Conservation (phyloP, 1,140 invertebrate genomes). For the Cecropterus lyciades region DNA sequence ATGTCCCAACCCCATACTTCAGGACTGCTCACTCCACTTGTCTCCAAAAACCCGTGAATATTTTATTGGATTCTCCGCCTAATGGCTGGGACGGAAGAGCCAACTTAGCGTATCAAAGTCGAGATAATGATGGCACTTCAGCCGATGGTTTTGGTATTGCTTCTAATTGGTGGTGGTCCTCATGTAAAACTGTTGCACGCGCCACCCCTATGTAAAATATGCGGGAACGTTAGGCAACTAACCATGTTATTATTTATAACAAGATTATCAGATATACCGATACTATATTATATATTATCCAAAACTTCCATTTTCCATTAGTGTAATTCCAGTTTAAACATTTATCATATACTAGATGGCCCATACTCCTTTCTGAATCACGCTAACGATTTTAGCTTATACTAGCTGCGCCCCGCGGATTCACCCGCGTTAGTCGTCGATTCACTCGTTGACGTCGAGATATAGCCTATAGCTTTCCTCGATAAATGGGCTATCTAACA, state of each 20-base stretch:
- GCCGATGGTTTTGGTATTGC: constrained; percentile 76
- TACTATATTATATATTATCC: too few species aligned
- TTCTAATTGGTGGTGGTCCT: constrained; percentile 79
- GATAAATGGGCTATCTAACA: too few species aligned
- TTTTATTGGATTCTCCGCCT: constrained; percentile 67
- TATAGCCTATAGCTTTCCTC: too few species aligned
- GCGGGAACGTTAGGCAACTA: constrained; percentile 20
- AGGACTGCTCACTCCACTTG: constrained; percentile 82
- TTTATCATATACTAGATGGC: too few species aligned
- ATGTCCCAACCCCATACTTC: constrained; percentile 78
- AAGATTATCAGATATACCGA: neutral
- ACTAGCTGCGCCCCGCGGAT: too few species aligned
- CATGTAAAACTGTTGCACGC: constrained; percentile 82
- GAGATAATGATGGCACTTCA: constrained; percentile 83
- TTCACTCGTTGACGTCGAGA: too few species aligned
- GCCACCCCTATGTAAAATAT: constrained; percentile 67
- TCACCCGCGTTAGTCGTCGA: too few species aligned
- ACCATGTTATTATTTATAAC: neutral
- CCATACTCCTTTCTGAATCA: too few species aligned
- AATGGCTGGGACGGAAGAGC: constrained; percentile 58
- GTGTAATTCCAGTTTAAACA: too few species aligned
- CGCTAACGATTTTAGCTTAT: too few species aligned
- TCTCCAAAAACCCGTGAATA: constrained; percentile 79
- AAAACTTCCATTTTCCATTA: too few species aligned
- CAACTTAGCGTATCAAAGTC: constrained; percentile 52